Evolutionary conservation across 2,888 invertebrate genomes (phyloP), one percentile per base, ranked within the genome.

Genomic region (Andrena flavipes): DNA sequence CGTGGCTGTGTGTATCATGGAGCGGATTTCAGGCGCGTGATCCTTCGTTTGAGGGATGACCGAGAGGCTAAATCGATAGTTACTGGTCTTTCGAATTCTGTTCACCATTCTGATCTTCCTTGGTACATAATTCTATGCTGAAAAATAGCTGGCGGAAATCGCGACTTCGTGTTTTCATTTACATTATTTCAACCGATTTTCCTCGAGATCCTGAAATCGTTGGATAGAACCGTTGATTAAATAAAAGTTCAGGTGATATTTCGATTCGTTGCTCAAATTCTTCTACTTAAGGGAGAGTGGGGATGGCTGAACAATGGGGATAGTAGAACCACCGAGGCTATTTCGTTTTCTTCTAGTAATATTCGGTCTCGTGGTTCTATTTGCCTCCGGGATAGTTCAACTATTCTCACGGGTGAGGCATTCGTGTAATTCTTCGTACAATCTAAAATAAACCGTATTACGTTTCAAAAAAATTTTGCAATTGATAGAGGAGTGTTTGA

Each of bases 1-100:
- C 56, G 5, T 35, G n/a, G 60, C n/a, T 42, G 60, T 60, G 35
- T 56, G 68, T 82, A 60, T 69, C 81, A 63, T 75, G 75, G 65
- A 60, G 60, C 54, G 29, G 33, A 29, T 13, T 51, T 49, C 23
- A 42, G 26, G 33, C 48, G 26, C 20, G 4, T 16, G 56, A 54
- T n/a, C 56, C 64, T 67, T 64, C 68, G 20, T 33, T 35, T 33
- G 29, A 49, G 30, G 51, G 67, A 65, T 42, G 60, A 73, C 60
- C 59, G 62, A 60, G 73, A 59, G 4, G 42, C 8, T 0, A 49
- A 54, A 63, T 78, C 48, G 35, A 69, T 51, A n/a, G 59, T 54
- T 54, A 33, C 1, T n/a, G 30, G 48, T 70, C 54, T 63, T 48
- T 20, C 49, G 48, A 3, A 23, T 73, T 62, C n/a, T 13, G 10